Evolutionary conservation across 2,888 invertebrate genomes (phyloP).

Genomic region (Clanis bilineata): DNA sequence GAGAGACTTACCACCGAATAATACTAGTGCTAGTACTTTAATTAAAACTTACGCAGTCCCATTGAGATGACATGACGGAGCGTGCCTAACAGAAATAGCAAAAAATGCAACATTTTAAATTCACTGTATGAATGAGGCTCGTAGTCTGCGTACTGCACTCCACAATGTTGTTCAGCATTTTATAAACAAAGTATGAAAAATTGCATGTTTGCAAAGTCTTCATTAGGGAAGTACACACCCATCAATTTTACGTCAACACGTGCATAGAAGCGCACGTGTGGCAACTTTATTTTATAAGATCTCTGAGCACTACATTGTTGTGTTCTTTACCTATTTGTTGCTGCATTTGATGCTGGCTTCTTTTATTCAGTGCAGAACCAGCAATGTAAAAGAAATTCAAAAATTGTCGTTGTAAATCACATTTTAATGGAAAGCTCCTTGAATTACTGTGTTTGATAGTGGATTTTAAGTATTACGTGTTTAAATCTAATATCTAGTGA

Average conservation of each 20-base stretch:
- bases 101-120: slow-evolving; percentile 39
- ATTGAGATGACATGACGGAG: slow-evolving; percentile 39
- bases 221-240: slow-evolving; percentile 47
- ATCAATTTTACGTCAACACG: slow-evolving; percentile 38
- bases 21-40: not conserved
- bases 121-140: slow-evolving; percentile 31
- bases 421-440: too few species aligned
- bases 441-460: not conserved
- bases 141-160: slow-evolving; percentile 34
- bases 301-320: not conserved
- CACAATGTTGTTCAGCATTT: slow-evolving; percentile 35
- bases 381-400: not conserved
- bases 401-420: not conserved
- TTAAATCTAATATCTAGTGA: not conserved
- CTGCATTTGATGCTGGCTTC: not conserved
- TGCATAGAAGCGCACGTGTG: slow-evolving; percentile 27
- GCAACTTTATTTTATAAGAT: not conserved
- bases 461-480: not conserved
- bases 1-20: too few species aligned
- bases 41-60: slow-evolving; percentile 51
- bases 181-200: slow-evolving; percentile 55
- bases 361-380: not conserved
- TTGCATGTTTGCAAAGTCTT: slow-evolving; percentile 47
- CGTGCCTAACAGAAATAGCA: slow-evolving; percentile 32
- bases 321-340: slow-evolving; percentile 19